Evolutionary conservation across 2,113 vertebrate genomes (phyloP), one percentile per base, ranked within the genome.

Genomic region (Ellobius talpinus): DNA sequence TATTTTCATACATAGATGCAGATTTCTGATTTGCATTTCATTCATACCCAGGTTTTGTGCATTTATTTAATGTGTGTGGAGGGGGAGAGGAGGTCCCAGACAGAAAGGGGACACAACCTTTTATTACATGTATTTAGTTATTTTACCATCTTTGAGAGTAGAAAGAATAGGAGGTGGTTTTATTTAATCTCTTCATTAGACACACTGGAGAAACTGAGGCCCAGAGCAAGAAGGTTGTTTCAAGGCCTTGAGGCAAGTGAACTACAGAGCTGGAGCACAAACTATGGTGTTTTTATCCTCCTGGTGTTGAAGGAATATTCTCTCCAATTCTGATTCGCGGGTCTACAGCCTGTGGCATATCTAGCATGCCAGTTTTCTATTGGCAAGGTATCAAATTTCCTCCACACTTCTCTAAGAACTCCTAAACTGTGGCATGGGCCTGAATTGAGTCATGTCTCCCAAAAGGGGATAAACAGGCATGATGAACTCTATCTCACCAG

Each of bases 11-110:
- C 86, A 50, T 47, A 93, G 58, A 93, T 87, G 90, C 70, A 72
- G 36, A 79, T 91, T 96, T 90, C 87, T 92, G 72, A 95, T 89
- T 96, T 95, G 81, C 66, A 74, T 87, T 90, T 91, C 58, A 26
- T 93, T 19, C 89, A 33, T 73, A 90, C 7, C 17, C 36, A 90
- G 85, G 3, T n/a, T 92, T 72, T 77, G 14, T 47, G 50, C 94
- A 90, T 95, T 61, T 79, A 42, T 68, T 89, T 79, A 76, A 85
- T 50, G 45, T 16, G 36, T 77, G 8, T 36, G 23, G 7, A 63
- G 39, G 29, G 84, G 63, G 63, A 47, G 29, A 63, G 82, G 17
- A 42, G 24, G 12, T 8, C 89, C n/a, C 65, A 50, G 31, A 79
- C 82, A 50, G 47, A 45, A 81, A 87, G 77, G 39, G n/a, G 55